phyloP scores from a whole-genome alignment of 2,797 vertebrate genomes.

The Sandelia bainsii region DNA sequence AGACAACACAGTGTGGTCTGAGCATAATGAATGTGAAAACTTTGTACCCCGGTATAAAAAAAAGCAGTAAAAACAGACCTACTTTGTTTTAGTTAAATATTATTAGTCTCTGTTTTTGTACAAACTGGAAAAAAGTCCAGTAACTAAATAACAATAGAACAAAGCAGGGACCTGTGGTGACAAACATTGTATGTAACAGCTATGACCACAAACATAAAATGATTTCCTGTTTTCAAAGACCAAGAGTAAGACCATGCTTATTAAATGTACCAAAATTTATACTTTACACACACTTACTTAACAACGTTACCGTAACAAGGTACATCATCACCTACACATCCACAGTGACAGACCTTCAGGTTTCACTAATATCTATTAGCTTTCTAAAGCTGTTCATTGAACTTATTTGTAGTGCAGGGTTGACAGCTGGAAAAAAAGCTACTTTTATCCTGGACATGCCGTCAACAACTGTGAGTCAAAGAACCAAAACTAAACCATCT shows the following conservation, averaged over 20 bases:
- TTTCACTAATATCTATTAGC: not conserved
- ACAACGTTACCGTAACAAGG: too few relatives aligned
- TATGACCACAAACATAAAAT: not conserved
- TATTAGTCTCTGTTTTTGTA: not conserved
- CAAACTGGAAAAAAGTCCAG: not conserved
- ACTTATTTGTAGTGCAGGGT: too few relatives aligned
- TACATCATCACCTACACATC: not conserved
- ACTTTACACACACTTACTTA: not conserved
- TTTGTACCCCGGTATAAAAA: not conserved
- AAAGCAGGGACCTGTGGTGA: not conserved
- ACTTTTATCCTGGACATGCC: too few relatives aligned
- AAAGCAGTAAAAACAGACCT: not conserved
- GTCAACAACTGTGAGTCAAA: too few relatives aligned
- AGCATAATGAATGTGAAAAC: not conserved
- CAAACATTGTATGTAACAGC: not conserved
- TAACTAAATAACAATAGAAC: not conserved
- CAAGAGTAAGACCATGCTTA: too few relatives aligned
- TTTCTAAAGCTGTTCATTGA: not conserved
- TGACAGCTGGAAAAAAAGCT: too few relatives aligned
- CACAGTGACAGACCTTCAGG: not conserved
- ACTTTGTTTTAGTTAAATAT: not conserved
- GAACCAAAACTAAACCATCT: too few relatives aligned
- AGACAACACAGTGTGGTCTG: conserved; percentile 10
- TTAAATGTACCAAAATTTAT: too few relatives aligned
- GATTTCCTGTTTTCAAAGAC: not conserved